Conservation (phyloP, 1,140 invertebrate species). For the Sinella curviseta region DNA sequence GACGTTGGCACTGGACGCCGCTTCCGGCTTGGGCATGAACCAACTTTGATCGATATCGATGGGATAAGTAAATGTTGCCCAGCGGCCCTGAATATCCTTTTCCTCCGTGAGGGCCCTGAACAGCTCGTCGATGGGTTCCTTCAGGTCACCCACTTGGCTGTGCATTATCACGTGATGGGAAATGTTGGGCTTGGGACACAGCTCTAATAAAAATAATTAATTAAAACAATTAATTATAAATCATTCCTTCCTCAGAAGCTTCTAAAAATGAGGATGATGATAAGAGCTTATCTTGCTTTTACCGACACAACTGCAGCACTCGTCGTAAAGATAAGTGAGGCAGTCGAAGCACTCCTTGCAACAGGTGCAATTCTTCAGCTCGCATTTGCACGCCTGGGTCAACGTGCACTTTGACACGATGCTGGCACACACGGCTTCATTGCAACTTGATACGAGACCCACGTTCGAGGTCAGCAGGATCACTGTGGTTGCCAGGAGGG, state of each 20-base stretch:
- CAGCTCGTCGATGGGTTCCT: constrained; percentile 75
- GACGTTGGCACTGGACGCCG: constrained; percentile 27
- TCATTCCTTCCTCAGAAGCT: no score
- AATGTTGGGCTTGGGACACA: constrained; percentile 83
- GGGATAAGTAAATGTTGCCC: constrained; percentile 76
- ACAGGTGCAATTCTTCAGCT: constrained; percentile 84
- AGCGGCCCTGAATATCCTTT: constrained; percentile 69
- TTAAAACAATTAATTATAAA: background rate
- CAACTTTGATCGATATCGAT: constrained; percentile 66
- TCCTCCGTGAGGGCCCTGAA: constrained; percentile 79
- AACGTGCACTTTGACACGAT: constrained; percentile 94
- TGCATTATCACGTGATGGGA: constrained; percentile 70
- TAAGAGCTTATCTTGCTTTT: constrained; percentile 55
- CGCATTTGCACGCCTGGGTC: constrained; percentile 92
- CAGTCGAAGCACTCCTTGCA: constrained; percentile 90
- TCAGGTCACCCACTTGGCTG: constrained; percentile 83
- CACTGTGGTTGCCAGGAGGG: constrained; percentile 14
- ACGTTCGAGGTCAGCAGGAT: constrained; percentile 33
- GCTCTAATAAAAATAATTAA: constrained; percentile 60
- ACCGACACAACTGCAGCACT: constrained; percentile 95
- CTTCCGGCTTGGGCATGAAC: constrained; percentile 61
- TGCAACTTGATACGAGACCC: constrained; percentile 62
- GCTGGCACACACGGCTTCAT: constrained; percentile 87
- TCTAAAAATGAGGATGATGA: no score
- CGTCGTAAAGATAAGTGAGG: constrained; percentile 80